These are phyloP conservation scores for Lissocephala sabroskyi DNA, from an alignment of 2,888 invertebrate genomes.

Conservation along the genomic window DNA sequence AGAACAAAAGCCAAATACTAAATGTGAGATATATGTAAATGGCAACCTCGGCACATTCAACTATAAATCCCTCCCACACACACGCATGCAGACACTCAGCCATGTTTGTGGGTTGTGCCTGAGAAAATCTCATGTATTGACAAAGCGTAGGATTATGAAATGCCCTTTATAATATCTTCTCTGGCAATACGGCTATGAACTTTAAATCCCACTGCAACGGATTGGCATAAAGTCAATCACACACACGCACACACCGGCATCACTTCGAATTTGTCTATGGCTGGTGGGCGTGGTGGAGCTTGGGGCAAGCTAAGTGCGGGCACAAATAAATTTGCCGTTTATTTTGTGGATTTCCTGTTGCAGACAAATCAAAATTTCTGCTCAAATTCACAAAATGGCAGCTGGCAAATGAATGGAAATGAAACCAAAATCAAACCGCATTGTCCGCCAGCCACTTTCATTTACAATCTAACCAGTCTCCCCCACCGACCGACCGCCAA, in stretches of 20 bases:
- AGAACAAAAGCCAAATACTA: conserved; percentile 43
- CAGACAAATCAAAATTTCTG: conserved; percentile 59
- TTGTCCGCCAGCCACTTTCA: conserved; percentile 14
- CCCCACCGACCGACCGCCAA: background rate
- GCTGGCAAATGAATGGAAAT: conserved; percentile 43
- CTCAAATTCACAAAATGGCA: conserved; percentile 42
- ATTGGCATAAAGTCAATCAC: conserved; percentile 12
- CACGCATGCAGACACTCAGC: no score
- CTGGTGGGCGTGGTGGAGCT: no score
- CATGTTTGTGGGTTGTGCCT: background rate
- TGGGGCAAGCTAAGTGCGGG: background rate
- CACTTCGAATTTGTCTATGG: no score
- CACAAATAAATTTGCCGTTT: conserved; percentile 51
- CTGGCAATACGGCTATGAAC: conserved; percentile 24
- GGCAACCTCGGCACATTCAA: no score
- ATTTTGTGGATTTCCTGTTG: conserved; percentile 58
- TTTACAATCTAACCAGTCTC: no score
- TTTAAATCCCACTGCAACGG: conserved; percentile 34
- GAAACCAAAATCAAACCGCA: conserved; percentile 21
- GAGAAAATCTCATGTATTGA: conserved; percentile 33
- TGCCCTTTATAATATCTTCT: conserved; percentile 38
- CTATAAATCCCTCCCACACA: no score
- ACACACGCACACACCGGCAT: no score
- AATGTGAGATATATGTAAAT: background rate
- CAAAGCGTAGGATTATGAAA: conserved; percentile 58